These are phyloP conservation scores for Toxotes jaculatrix DNA, from an alignment of 2,113 vertebrate genomes.

Conservation along the genomic window DNA sequence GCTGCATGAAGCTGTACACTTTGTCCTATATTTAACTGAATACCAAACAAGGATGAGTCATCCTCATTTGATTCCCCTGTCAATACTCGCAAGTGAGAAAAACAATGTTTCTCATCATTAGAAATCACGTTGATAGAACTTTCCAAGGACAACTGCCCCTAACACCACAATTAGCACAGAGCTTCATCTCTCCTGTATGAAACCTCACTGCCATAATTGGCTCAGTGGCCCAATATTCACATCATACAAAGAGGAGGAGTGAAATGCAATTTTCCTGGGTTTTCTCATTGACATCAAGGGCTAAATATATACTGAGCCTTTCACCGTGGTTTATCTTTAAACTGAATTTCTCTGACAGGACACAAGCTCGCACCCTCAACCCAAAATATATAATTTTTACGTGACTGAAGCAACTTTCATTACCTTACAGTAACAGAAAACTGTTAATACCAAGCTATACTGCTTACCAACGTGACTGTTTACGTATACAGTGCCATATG, in stretches of 20 bases:
- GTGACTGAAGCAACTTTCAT: not conserved
- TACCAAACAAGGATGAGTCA: slow-evolving; percentile 29
- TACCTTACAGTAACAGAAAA: not conserved
- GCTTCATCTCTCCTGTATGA: not conserved
- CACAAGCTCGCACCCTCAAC: not conserved
- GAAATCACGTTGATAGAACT: slow-evolving; percentile 26
- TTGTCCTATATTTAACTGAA: slow-evolving; percentile 17
- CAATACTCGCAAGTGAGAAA: slow-evolving; percentile 6
- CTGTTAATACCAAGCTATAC: not conserved
- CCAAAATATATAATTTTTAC: not conserved
- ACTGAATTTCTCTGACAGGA: not conserved
- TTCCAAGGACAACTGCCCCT: slow-evolving; percentile 25
- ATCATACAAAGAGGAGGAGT: not conserved
- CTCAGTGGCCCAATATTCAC: not conserved
- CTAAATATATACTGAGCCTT: not conserved
- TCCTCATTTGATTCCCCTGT: slow-evolving; percentile 2
- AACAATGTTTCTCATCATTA: slow-evolving; percentile 43
- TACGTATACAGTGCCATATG: no score
- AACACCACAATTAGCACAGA: slow-evolving; percentile 14
- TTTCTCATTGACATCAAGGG: not conserved
- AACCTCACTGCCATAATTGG: slow-evolving; percentile 11
- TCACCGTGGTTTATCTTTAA: no score
- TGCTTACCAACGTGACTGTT: not conserved
- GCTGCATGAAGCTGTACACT: not conserved
- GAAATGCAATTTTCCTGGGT: not conserved